These are phyloP conservation scores for Epinotia demarniana DNA, from an alignment of 2,888 invertebrate genomes.

Conservation along the genomic window DNA sequence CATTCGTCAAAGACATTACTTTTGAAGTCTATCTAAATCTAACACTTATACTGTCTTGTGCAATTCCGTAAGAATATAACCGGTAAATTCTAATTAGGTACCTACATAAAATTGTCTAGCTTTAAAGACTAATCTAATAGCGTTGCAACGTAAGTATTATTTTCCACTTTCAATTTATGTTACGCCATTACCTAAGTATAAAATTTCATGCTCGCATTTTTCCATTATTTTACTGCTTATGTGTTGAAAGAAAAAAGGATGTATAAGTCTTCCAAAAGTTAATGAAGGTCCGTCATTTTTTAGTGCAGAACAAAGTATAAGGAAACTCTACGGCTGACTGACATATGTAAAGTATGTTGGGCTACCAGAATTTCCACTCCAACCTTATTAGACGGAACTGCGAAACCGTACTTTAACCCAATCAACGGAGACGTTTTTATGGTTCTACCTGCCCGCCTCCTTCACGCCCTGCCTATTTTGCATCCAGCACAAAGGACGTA, in stretches of 20 bases:
- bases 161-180: conserved; percentile 23
- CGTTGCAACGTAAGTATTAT: neutral
- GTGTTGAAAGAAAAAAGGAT: neutral
- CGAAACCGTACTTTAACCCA: neutral
- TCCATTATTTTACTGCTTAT: conserved; percentile 21
- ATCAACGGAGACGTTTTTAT: neutral
- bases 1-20: too few species aligned
- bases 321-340: conserved; percentile 17
- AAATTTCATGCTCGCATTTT: conserved; percentile 19
- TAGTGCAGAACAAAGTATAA: neutral
- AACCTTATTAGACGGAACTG: conserved; percentile 29
- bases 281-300: neutral
- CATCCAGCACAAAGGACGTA: too few species aligned
- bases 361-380: conserved; percentile 38
- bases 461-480: too few species aligned
- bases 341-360: conserved; percentile 38
- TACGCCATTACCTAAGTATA: conserved; percentile 6
- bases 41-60: too few species aligned
- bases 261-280: neutral
- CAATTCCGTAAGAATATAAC: too few species aligned
- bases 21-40: too few species aligned
- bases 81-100: too few species aligned
- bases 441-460: too few species aligned
- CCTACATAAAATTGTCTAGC: neutral
- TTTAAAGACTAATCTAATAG: conserved; percentile 1